Conservation (phyloP, 2,797 vertebrate species). For the Chiloscyllium punctatum region DNA sequence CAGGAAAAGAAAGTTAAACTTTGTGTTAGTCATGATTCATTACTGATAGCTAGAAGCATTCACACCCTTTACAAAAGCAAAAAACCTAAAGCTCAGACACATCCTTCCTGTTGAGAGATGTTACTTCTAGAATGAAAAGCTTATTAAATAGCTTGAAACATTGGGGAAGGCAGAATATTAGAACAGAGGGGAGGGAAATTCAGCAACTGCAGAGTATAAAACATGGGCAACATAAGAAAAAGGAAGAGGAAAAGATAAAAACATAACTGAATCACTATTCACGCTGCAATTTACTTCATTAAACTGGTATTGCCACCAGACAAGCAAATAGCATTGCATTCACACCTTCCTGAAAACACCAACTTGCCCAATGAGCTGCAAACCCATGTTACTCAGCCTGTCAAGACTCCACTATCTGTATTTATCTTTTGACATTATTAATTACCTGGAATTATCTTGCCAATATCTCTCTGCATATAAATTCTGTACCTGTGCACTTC, state of each 20-base stretch:
- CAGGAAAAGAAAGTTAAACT: neutral
- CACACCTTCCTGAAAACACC: neutral
- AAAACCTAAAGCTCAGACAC: neutral
- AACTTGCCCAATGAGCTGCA: neutral
- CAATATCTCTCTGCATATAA: too few species aligned
- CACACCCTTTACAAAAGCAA: neutral
- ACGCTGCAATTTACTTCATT: neutral
- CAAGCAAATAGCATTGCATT: neutral
- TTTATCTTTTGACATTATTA: too few species aligned
- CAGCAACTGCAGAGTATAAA: neutral
- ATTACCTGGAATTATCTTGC: too few species aligned
- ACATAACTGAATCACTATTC: neutral
- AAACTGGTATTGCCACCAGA: neutral
- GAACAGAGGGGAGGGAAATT: neutral
- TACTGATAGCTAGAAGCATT: neutral
- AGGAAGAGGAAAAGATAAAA: too few species aligned
- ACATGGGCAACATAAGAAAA: constrained; percentile 7
- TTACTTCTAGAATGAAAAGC: neutral
- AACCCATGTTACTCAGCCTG: too few species aligned
- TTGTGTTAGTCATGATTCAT: neutral
- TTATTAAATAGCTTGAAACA: neutral
- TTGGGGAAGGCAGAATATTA: neutral
- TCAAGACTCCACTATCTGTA: too few species aligned
- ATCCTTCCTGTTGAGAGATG: neutral
- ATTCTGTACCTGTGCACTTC: too few species aligned